Conservation (phyloP, 2,888 invertebrate genomes). For the Rhamnusium bicolor region DNA sequence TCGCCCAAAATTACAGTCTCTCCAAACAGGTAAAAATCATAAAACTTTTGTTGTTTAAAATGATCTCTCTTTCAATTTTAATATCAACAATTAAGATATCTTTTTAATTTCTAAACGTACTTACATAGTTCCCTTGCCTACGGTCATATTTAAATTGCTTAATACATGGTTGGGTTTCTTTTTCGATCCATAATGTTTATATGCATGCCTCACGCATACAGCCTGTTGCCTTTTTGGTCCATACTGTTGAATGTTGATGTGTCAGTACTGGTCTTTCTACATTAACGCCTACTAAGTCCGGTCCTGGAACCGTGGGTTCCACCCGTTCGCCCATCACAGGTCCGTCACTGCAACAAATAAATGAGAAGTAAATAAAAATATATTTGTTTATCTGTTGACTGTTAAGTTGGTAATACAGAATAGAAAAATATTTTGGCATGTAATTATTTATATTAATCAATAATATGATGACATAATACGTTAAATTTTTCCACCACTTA, state of each 20-base stretch:
- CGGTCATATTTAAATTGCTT: conserved; percentile 93
- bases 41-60: too few relatives aligned
- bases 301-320: conserved; percentile 66
- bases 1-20: too few relatives aligned
- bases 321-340: conserved; percentile 68
- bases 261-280: conserved; percentile 67
- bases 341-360: conserved; percentile 69
- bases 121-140: conserved; percentile 96
- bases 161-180: conserved; percentile 90
- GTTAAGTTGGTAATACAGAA: too few relatives aligned
- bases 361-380: not conserved
- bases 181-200: conserved; percentile 91
- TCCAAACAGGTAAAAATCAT: too few relatives aligned
- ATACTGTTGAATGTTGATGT: conserved; percentile 72
- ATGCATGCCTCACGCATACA: conserved; percentile 89
- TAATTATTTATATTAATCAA: too few relatives aligned
- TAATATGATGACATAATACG: too few relatives aligned
- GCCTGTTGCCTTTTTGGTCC: conserved; percentile 87
- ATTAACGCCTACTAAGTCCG: conserved; percentile 68
- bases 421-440: too few relatives aligned
- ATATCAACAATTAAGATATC: too few relatives aligned
- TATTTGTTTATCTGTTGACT: too few relatives aligned
- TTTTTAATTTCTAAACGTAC: too few relatives aligned
- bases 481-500: too few relatives aligned
- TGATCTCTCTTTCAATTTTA: too few relatives aligned